Percentiles rank a stretch among this genome's conserved stretches.
phyloP scores from a whole-genome alignment of 2,888 invertebrate genomes.

The Physocephala rufipes region DNA sequence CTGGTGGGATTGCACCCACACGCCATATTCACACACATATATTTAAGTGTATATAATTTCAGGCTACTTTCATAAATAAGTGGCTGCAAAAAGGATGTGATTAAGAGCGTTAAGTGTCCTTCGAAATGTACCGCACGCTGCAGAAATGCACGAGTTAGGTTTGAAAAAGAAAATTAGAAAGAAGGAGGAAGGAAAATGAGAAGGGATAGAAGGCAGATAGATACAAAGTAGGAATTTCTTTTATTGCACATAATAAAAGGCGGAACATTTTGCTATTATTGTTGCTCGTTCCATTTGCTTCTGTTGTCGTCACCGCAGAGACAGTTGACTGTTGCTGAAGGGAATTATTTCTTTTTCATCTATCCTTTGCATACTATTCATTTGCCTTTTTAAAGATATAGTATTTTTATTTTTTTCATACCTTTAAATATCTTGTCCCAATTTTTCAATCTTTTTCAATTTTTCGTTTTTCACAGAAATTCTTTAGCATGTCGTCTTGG shows the following conservation, averaged over 20 bases:
- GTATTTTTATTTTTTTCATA: too few species aligned
- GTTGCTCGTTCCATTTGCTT: neutral
- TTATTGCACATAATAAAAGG: constrained; percentile 9
- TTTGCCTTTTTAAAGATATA: too few species aligned
- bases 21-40: neutral
- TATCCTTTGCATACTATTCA: too few species aligned
- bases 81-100: constrained; percentile 34
- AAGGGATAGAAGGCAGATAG: neutral
- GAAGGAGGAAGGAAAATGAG: neutral
- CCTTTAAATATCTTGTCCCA: too few species aligned
- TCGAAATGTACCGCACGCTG: constrained; percentile 1
- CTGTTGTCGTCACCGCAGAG: constrained; percentile 20
- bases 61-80: constrained; percentile 5
- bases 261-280: constrained; percentile 20
- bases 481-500: constrained; percentile 36
- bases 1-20: neutral
- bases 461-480: constrained; percentile 35
- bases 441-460: constrained; percentile 13
- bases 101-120: constrained; percentile 30
- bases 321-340: constrained; percentile 34
- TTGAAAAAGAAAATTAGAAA: neutral
- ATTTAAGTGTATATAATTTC: neutral
- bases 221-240: neutral
- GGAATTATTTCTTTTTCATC: constrained; percentile 37
- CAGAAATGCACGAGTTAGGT: constrained; percentile 10